Evolutionary conservation across 2,113 vertebrate genomes (phyloP).

Genomic region (Uria lomvia): DNA sequence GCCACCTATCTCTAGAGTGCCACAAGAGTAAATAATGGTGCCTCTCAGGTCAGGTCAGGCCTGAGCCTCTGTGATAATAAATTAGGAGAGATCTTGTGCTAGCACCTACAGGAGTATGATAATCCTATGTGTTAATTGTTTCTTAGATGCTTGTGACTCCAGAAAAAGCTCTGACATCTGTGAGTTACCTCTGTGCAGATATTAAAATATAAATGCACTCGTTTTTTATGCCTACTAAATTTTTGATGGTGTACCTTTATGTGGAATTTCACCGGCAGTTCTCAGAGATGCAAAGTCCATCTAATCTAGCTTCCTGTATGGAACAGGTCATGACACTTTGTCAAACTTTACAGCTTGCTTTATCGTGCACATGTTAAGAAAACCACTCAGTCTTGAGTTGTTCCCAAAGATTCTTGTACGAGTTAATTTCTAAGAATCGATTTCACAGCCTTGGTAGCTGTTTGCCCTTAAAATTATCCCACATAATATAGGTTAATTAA

Average conservation of each 20-base stretch:
- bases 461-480: not conserved
- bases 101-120: not conserved
- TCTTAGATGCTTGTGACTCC: not conserved
- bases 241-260: not conserved
- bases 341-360: not conserved
- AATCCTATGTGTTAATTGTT: not conserved
- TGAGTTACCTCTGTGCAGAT: not conserved
- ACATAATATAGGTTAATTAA: not conserved
- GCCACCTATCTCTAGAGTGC: not conserved
- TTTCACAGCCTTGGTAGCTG: not conserved
- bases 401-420: not conserved
- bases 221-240: not conserved
- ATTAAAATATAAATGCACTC: accelerated
- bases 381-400: not conserved
- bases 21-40: not conserved
- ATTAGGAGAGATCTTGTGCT: not conserved
- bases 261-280: not conserved
- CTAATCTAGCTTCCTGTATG: not conserved
- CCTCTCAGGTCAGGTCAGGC: not conserved
- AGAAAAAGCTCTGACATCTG: not conserved
- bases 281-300: not conserved
- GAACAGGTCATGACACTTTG: not conserved
- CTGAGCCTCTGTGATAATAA: not conserved
- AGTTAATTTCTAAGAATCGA: not conserved
- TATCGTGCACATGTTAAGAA: not conserved